These are phyloP conservation scores for Cyaniris semiargus DNA, from an alignment of 2,888 invertebrate genomes.

Conservation along the genomic window DNA sequence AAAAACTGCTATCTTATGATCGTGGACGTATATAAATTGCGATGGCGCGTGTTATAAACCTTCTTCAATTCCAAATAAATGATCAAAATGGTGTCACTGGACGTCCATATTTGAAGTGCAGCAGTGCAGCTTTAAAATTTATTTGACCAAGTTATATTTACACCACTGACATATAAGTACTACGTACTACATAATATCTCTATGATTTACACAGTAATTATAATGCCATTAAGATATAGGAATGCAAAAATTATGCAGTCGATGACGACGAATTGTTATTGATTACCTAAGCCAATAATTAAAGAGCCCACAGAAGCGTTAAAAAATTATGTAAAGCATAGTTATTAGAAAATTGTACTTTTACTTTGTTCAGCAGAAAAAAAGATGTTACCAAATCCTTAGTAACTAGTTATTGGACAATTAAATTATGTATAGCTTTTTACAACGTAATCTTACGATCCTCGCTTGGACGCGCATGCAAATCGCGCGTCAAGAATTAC, in stretches of 20 bases:
- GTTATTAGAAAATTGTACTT: background rate
- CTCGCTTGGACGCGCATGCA: background rate
- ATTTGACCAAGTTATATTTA: background rate
- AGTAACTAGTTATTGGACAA: background rate
- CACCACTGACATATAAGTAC: no score
- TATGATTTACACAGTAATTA: background rate
- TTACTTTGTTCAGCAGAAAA: background rate
- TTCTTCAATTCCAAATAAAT: slow-evolving; percentile 34
- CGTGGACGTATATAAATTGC: slow-evolving; percentile 17
- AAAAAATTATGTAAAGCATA: background rate
- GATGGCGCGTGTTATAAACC: slow-evolving; percentile 2
- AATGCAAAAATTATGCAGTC: background rate
- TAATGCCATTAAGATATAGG: background rate
- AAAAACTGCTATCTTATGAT: slow-evolving; percentile 52
- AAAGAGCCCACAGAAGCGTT: background rate
- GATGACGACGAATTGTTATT: background rate
- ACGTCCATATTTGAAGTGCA: background rate
- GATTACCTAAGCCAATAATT: background rate
- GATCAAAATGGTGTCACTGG: slow-evolving; percentile 12
- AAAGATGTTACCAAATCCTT: background rate
- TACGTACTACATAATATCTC: no score
- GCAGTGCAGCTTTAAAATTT: background rate
- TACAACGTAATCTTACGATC: background rate
- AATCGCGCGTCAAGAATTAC: background rate
- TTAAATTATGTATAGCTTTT: background rate